Conservation (phyloP, 1,140 invertebrate genomes). For the Drosophila persimilis region DNA sequence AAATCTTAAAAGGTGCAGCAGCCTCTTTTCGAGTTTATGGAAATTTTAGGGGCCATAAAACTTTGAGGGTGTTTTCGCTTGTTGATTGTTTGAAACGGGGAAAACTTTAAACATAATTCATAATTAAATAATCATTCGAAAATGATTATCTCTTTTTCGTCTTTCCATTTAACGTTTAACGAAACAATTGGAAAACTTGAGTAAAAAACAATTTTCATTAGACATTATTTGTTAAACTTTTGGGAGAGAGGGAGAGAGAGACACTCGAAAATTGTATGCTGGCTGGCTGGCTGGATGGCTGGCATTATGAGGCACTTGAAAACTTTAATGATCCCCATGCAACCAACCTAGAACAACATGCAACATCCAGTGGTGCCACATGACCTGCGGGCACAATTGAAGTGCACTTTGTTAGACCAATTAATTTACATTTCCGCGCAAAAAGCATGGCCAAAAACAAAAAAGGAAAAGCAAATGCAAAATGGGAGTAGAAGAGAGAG, state of each 20-base stretch:
- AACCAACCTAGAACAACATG: constrained; percentile 45
- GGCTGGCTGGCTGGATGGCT: background rate
- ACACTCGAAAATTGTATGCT: constrained; percentile 10
- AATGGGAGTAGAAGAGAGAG: constrained; percentile 1
- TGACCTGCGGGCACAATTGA: constrained; percentile 59
- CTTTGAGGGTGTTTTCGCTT: constrained; percentile 16
- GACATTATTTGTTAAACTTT: constrained; percentile 45
- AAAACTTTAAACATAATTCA: background rate
- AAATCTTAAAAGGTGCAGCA: constrained; percentile 3
- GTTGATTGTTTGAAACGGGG: no score
- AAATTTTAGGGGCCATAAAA: constrained; percentile 24
- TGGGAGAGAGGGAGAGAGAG: constrained; percentile 15
- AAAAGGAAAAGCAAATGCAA: constrained; percentile 33
- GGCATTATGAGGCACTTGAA: constrained; percentile 14
- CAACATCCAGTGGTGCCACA: constrained; percentile 20
- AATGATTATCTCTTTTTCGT: background rate
- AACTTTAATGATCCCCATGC: constrained; percentile 55
- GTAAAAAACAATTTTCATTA: constrained; percentile 27
- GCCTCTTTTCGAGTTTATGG: constrained; percentile 12
- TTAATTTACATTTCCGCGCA: constrained; percentile 81
- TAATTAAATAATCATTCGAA: background rate
- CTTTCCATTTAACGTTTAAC: no score
- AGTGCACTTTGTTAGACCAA: constrained; percentile 81
- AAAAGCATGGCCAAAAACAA: constrained; percentile 58
- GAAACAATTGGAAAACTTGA: no score